These are phyloP conservation scores for Dryomyza anilis DNA, from an alignment of 2,888 invertebrate species.

Conservation along the genomic window DNA sequence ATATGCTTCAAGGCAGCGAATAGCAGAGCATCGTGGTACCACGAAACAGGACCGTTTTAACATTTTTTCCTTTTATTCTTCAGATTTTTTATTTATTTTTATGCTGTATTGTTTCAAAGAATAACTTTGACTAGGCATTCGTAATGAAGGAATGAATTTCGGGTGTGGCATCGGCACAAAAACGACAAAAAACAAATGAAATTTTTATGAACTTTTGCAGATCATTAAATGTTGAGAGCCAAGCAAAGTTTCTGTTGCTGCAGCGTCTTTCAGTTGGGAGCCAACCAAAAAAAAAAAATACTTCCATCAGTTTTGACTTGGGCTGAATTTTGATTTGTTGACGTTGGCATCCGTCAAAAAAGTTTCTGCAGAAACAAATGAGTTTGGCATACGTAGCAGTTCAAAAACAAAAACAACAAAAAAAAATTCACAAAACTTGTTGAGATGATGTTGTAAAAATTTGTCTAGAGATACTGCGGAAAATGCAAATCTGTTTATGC, in stretches of 20 bases:
- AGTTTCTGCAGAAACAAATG: slow-evolving; percentile 3
- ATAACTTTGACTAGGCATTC: slow-evolving; percentile 16
- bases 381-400: slow-evolving; percentile 3
- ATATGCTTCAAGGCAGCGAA: neutral
- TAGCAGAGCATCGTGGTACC: neutral
- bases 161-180: neutral
- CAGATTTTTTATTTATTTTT: neutral
- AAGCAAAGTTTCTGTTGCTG: too few relatives aligned
- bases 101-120: neutral
- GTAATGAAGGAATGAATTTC: slow-evolving; percentile 7
- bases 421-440: neutral
- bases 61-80: neutral
- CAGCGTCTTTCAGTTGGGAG: too few relatives aligned
- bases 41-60: slow-evolving; percentile 6
- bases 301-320: slow-evolving; percentile 14
- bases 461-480: too few relatives aligned
- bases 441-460: neutral
- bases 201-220: slow-evolving; percentile 18
- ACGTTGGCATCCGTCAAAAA: slow-evolving; percentile 9
- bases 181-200: slow-evolving; percentile 6
- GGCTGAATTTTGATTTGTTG: slow-evolving; percentile 14
- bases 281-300: neutral
- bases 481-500: too few relatives aligned
- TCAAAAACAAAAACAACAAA: neutral
- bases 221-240: slow-evolving; percentile 19